Conservation (phyloP, 2,113 vertebrate species). For the Etia nguti region DNA sequence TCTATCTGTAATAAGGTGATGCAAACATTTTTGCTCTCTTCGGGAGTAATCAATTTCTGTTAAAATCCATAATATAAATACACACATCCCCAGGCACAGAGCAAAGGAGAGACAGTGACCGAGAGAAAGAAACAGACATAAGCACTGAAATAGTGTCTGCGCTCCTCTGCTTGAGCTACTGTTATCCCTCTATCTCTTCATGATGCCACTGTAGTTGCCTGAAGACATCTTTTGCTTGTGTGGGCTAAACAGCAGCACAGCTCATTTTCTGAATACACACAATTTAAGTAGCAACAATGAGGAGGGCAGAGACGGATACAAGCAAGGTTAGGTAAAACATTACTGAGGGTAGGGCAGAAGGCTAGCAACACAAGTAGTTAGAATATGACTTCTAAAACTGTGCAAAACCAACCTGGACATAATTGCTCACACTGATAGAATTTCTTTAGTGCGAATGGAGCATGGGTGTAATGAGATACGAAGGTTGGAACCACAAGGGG, state of each 20-base stretch:
- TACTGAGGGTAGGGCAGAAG: background rate
- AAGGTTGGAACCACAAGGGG: conserved; percentile 51
- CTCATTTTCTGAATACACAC: conserved; percentile 12
- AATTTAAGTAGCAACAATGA: conserved; percentile 1
- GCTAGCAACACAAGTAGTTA: background rate
- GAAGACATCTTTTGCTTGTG: conserved; percentile 21
- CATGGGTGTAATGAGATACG: conserved; percentile 61
- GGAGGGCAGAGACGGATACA: conserved; percentile 18
- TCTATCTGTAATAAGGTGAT: background rate
- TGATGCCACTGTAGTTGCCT: conserved; percentile 1
- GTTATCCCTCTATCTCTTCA: conserved; percentile 35
- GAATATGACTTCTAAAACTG: conserved; percentile 29
- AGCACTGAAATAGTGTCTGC: background rate
- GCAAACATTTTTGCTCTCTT: conserved; percentile 39
- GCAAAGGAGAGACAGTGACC: background rate
- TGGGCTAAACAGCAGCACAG: background rate
- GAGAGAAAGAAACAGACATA: conserved; percentile 1
- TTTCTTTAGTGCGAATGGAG: conserved; percentile 52
- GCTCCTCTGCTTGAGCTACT: background rate
- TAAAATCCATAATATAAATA: conserved; percentile 48
- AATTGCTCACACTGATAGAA: conserved; percentile 57
- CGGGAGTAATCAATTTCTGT: conserved; percentile 46
- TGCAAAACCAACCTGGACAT: conserved; percentile 28
- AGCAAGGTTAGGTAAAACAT: conserved; percentile 19
- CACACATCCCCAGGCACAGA: background rate